These are phyloP conservation scores for Falco peregrinus DNA, from an alignment of 2,797 vertebrate genomes.

Conservation along the genomic window DNA sequence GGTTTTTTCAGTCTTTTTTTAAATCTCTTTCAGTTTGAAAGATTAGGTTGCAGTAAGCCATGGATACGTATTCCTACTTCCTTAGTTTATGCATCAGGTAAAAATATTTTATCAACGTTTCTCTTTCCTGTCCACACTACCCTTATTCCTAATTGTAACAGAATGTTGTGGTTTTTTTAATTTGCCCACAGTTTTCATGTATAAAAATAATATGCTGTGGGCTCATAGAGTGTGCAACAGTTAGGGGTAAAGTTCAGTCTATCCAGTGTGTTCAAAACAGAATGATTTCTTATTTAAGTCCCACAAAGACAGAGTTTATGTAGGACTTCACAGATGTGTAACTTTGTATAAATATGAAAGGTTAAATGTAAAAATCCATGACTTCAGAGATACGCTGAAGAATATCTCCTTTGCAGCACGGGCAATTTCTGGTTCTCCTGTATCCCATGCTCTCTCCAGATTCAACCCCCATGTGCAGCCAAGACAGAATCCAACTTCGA, in stretches of 20 bases:
- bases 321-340: neutral
- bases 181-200: neutral
- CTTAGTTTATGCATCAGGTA: slow-evolving; percentile 91
- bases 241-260: neutral
- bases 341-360: neutral
- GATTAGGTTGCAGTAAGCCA: slow-evolving; percentile 85
- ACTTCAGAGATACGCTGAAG: neutral
- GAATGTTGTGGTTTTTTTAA: neutral
- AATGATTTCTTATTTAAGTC: neutral
- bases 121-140: neutral
- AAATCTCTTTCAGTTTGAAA: slow-evolving; percentile 86
- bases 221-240: neutral
- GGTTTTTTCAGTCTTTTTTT: neutral
- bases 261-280: neutral
- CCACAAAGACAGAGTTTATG: neutral
- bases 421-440: neutral
- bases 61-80: slow-evolving; percentile 85
- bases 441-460: neutral
- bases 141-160: neutral
- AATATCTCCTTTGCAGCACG: neutral
- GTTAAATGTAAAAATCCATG: neutral
- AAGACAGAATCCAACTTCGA: neutral
- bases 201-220: neutral
- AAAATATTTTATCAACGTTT: slow-evolving; percentile 18
- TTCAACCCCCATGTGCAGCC: neutral